A percentile compares a stretch with the other conserved stretches of the same genome.
phyloP scores from a whole-genome alignment of 2,888 invertebrate genomes.

The Acleris laterana region DNA sequence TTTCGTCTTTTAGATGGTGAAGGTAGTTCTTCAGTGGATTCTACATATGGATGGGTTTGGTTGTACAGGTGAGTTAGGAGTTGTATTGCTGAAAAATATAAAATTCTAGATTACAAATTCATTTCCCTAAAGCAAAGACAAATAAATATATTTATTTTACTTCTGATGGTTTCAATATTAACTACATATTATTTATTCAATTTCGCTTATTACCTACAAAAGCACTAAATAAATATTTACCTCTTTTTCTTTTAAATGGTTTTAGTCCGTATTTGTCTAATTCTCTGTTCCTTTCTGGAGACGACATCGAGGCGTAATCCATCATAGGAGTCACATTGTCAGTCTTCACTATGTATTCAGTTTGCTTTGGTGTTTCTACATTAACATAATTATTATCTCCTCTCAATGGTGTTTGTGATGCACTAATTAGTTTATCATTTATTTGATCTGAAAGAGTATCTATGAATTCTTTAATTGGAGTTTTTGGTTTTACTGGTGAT shows the following conservation, averaged over 20 bases:
- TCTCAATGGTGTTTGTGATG: constrained; percentile 22
- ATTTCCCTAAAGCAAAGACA: too few relatives aligned
- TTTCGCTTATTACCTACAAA: too few relatives aligned
- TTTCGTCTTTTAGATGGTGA: constrained; percentile 65
- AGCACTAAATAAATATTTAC: constrained; percentile 46
- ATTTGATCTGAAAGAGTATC: neutral
- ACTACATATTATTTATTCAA: too few relatives aligned
- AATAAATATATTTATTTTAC: too few relatives aligned
- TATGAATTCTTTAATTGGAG: constrained; percentile 11
- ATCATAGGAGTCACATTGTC: constrained; percentile 83
- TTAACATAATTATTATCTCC: constrained; percentile 25
- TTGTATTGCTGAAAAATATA: constrained; percentile 78
- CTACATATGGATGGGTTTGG: constrained; percentile 86
- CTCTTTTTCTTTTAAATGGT: constrained; percentile 86
- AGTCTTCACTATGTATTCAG: constrained; percentile 80
- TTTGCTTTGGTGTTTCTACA: constrained; percentile 67
- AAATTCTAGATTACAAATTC: too few relatives aligned
- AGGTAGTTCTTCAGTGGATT: constrained; percentile 53
- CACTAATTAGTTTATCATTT: constrained; percentile 19
- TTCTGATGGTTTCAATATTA: too few relatives aligned
- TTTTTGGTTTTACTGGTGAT: constrained; percentile 16
- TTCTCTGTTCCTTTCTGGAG: constrained; percentile 83
- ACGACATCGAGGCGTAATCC: constrained; percentile 83
- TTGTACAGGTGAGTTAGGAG: constrained; percentile 87
- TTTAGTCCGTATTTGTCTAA: constrained; percentile 87